Evolutionary conservation across 2,797 vertebrate genomes (phyloP).

Genomic region (Cynodonichthys magdalenae): DNA sequence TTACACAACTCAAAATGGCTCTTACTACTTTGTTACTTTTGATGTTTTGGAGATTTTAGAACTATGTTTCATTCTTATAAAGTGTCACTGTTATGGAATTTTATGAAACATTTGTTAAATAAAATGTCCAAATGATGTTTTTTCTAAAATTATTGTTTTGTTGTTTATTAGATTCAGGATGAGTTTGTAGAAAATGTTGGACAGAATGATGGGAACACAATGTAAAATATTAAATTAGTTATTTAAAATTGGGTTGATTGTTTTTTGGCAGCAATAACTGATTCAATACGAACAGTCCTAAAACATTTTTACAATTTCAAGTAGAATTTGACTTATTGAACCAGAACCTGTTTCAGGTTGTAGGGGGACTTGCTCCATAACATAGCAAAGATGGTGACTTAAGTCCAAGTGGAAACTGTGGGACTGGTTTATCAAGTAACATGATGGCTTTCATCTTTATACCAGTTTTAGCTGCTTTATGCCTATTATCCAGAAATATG

Average conservation of each 20-base stretch:
- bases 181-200: not conserved
- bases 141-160: conserved; percentile 49
- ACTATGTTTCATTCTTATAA: conserved; percentile 51
- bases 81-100: conserved; percentile 56
- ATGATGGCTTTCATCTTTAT: too few species aligned
- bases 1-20: conserved; percentile 43
- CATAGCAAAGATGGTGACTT: too few species aligned
- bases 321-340: too few species aligned
- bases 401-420: too few species aligned
- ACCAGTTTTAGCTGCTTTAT: too few species aligned
- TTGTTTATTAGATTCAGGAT: not conserved
- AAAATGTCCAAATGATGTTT: conserved; percentile 69
- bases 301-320: too few species aligned
- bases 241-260: not conserved
- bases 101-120: conserved; percentile 64
- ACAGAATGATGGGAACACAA: not conserved
- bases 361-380: too few species aligned
- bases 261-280: not conserved
- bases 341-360: too few species aligned
- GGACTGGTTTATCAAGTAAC: too few species aligned
- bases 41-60: conserved; percentile 50
- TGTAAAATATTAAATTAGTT: not conserved
- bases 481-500: too few species aligned
- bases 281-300: too few species aligned
- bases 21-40: conserved; percentile 33